phyloP scores from a whole-genome alignment of 1,140 invertebrate genomes.

The Orchesella cincta region DNA sequence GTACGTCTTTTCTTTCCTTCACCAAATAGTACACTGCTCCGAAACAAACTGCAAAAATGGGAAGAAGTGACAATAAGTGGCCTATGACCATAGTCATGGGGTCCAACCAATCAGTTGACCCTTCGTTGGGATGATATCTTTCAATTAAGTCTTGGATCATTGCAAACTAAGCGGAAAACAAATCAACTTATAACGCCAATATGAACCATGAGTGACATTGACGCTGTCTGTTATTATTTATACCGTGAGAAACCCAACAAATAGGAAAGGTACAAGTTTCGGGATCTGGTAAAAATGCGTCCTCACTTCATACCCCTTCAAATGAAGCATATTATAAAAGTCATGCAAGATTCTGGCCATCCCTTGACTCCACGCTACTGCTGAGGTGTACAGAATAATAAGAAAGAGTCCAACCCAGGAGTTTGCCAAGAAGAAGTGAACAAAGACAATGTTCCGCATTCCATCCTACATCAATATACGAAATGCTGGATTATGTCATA shows the following conservation, averaged over 20 bases:
- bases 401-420: neutral
- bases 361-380: conserved; percentile 14
- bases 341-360: conserved; percentile 30
- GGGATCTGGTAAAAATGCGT: neutral
- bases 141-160: neutral
- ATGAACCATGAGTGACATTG: neutral
- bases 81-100: neutral
- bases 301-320: conserved; percentile 15
- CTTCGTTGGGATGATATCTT: neutral
- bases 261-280: conserved; percentile 5
- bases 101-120: conserved; percentile 14
- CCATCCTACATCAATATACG: neutral
- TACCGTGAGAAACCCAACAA: neutral
- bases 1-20: neutral
- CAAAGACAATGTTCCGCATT: neutral
- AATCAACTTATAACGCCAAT: neutral
- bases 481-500: too few species aligned
- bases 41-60: neutral
- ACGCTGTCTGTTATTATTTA: neutral
- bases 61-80: neutral
- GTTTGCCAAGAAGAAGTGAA: conserved; percentile 5
- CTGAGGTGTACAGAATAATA: neutral
- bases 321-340: conserved; percentile 38
- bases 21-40: neutral
- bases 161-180: neutral